phyloP scores from a whole-genome alignment of 1,140 invertebrate genomes.

The Apis florea region DNA sequence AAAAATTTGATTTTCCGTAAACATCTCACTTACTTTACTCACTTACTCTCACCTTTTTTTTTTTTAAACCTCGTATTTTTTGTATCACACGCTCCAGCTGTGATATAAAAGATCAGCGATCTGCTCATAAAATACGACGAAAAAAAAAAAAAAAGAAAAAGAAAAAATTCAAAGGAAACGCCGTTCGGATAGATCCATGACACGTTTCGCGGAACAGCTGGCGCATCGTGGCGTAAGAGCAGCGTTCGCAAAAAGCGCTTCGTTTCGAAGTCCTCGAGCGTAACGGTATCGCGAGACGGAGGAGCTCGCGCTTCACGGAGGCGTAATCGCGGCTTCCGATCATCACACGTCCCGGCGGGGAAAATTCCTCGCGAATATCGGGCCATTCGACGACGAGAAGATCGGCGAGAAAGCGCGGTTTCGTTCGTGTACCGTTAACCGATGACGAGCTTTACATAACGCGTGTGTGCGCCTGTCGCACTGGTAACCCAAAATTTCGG shows the following conservation, averaged over 20 bases:
- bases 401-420: constrained; percentile 1
- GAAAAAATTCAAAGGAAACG: too few relatives aligned
- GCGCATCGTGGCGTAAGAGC: constrained; percentile 28
- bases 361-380: background rate
- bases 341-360: background rate
- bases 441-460: constrained; percentile 45
- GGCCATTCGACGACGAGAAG: background rate
- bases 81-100: too few relatives aligned
- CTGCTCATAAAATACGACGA: too few relatives aligned
- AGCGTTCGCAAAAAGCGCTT: constrained; percentile 37
- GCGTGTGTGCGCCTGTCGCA: constrained; percentile 22
- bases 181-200: too few relatives aligned
- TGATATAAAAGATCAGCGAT: too few relatives aligned
- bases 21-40: too few relatives aligned
- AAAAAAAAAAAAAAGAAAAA: too few relatives aligned
- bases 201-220: background rate
- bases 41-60: too few relatives aligned
- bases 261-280: constrained; percentile 49
- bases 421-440: constrained; percentile 43
- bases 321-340: constrained; percentile 1
- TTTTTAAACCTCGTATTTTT: too few relatives aligned
- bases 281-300: constrained; percentile 38
- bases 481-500: constrained; percentile 59
- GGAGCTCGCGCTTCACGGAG: background rate
- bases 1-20: too few relatives aligned